Evolutionary conservation across 2,797 vertebrate species (phyloP).

Genomic region (Gadopsis bispinosus): DNA sequence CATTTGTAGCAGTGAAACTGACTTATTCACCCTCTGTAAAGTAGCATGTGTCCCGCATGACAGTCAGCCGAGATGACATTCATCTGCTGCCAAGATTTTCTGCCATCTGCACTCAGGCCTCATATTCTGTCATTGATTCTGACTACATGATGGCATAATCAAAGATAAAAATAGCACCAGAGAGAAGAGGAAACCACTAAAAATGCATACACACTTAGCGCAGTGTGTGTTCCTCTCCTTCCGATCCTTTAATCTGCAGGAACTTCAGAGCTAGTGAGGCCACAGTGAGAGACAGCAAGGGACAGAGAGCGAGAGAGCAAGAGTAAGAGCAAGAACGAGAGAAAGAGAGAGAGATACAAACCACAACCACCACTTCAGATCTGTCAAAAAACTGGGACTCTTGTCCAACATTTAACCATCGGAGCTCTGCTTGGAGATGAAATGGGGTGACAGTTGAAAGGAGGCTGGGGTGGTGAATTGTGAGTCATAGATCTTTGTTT

Average conservation of each 20-base stretch:
- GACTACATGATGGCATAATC: conserved; percentile 69
- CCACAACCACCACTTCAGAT: conserved; percentile 70
- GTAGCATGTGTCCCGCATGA: conserved; percentile 39
- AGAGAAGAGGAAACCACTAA: conserved; percentile 59
- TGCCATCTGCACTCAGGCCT: conserved; percentile 41
- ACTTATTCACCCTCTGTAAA: conserved; percentile 36
- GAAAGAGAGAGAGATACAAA: conserved; percentile 51
- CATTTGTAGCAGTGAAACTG: conserved; percentile 28
- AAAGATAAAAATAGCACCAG: conserved; percentile 66
- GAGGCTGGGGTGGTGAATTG: conserved; percentile 62
- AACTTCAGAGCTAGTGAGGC: conserved; percentile 48
- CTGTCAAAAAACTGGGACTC: conserved; percentile 67
- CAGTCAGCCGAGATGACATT: conserved; percentile 37
- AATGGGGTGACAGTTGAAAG: conserved; percentile 69
- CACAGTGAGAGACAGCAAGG: conserved; percentile 42
- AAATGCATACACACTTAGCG: conserved; percentile 63
- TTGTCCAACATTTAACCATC: conserved; percentile 65
- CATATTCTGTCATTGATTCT: conserved; percentile 61
- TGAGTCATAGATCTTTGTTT: conserved; percentile 70
- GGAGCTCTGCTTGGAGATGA: conserved; percentile 46
- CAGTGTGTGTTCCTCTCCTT: conserved; percentile 65
- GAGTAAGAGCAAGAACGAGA: conserved; percentile 22
- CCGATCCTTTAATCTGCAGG: conserved; percentile 52
- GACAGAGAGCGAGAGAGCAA: conserved; percentile 23
- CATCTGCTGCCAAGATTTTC: conserved; percentile 40